Evolutionary conservation across 2,113 vertebrate species (phyloP).

Genomic region (Suricata suricatta): DNA sequence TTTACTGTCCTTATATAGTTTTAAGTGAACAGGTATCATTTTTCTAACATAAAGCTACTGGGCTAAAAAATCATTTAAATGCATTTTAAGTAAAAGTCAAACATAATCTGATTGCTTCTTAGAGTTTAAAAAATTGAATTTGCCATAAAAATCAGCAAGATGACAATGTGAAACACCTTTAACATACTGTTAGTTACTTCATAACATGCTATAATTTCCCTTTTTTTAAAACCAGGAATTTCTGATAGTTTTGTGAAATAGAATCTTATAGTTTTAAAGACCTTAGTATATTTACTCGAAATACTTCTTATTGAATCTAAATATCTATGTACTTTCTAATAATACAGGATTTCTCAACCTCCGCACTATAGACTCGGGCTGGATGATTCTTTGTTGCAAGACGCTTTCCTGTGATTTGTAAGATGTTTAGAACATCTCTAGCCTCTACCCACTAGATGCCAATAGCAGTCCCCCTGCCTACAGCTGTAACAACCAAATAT

Average conservation of each 20-base stretch:
- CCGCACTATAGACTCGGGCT: background rate
- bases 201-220: background rate
- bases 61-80: background rate
- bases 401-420: background rate
- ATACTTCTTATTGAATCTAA: background rate
- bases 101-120: background rate
- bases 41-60: background rate
- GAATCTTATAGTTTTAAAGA: background rate
- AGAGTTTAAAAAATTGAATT: background rate
- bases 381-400: background rate
- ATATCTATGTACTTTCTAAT: background rate
- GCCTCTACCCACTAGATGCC: background rate
- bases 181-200: background rate
- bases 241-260: background rate
- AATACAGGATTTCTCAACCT: background rate
- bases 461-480: background rate
- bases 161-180: background rate
- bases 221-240: conserved; percentile 14
- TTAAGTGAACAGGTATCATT: background rate
- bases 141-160: background rate
- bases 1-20: background rate
- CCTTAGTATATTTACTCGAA: background rate
- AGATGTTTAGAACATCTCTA: background rate
- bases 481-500: background rate
- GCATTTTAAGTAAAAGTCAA: background rate